phyloP scores from a whole-genome alignment of 2,797 vertebrate genomes.

The Argya squamiceps region DNA sequence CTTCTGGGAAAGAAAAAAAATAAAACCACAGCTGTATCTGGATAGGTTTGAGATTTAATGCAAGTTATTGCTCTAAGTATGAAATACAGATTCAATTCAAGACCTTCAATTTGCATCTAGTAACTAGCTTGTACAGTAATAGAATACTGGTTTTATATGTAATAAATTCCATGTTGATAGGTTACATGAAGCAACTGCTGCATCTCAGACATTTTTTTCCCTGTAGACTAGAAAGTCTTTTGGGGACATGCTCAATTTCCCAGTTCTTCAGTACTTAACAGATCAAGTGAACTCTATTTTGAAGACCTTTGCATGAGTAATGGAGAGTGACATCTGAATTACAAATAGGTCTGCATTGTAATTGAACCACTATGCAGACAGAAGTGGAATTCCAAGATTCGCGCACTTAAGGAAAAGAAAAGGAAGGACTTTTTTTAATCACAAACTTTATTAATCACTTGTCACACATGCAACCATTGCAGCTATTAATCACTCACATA shows the following conservation, averaged over 20 bases:
- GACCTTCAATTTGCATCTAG: background rate
- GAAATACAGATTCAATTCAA: background rate
- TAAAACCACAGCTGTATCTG: background rate
- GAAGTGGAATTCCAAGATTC: conserved; percentile 44
- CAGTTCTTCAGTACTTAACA: background rate
- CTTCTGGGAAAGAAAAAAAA: background rate
- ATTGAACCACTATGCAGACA: background rate
- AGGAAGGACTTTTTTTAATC: conserved; percentile 57
- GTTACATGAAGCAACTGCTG: background rate
- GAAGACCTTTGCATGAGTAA: background rate
- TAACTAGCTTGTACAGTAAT: background rate
- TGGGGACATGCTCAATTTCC: background rate
- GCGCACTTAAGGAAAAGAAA: conserved; percentile 45
- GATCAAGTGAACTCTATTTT: background rate
- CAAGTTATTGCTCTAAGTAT: background rate
- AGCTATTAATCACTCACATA: conserved; percentile 72
- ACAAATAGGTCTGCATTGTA: background rate
- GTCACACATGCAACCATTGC: conserved; percentile 61
- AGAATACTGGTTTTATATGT: background rate
- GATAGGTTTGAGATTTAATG: background rate
- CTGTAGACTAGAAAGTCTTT: background rate
- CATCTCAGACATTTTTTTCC: background rate
- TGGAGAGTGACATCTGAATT: conserved; percentile 34
- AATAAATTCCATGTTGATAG: background rate
- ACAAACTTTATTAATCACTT: conserved; percentile 76